Conservation (phyloP, 2,888 invertebrate genomes). For the Pilophorus perplexus region DNA sequence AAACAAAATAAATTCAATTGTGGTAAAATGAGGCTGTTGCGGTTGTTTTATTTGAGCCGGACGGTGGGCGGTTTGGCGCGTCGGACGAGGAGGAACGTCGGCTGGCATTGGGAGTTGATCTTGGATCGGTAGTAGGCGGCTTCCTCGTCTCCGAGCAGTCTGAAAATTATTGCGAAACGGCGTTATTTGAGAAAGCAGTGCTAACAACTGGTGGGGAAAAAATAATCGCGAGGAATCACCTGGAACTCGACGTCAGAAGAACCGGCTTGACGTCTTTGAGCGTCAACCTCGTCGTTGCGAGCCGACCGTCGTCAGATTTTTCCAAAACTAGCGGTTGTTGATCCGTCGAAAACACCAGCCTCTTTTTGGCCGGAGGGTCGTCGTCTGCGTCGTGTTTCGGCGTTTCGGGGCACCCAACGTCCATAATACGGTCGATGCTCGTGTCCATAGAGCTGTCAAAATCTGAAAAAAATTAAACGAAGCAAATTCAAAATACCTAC, state of each 20-base stretch:
- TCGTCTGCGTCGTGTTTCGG: not conserved
- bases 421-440: constrained; percentile 12
- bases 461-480: not conserved
- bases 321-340: not conserved
- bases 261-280: constrained; percentile 1
- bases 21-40: too few relatives aligned
- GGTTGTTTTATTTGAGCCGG: constrained; percentile 21
- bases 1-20: too few relatives aligned
- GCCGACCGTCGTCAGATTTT: not conserved
- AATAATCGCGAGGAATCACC: too few relatives aligned
- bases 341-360: constrained; percentile 11
- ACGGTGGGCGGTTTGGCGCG: constrained; percentile 21
- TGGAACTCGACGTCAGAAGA: constrained; percentile 24
- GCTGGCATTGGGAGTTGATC: not conserved
- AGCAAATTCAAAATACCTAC: not conserved
- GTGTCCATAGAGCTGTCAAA: constrained; percentile 24
- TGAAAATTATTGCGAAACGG: too few relatives aligned
- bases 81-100: constrained; percentile 21
- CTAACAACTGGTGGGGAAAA: too few relatives aligned
- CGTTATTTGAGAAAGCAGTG: too few relatives aligned
- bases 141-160: constrained; percentile 23
- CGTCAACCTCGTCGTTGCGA: not conserved
- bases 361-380: constrained; percentile 16
- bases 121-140: constrained; percentile 31
- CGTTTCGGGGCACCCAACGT: not conserved